phyloP scores from a whole-genome alignment of 1,140 invertebrate species.

The Neoseiulus cucumeris region DNA sequence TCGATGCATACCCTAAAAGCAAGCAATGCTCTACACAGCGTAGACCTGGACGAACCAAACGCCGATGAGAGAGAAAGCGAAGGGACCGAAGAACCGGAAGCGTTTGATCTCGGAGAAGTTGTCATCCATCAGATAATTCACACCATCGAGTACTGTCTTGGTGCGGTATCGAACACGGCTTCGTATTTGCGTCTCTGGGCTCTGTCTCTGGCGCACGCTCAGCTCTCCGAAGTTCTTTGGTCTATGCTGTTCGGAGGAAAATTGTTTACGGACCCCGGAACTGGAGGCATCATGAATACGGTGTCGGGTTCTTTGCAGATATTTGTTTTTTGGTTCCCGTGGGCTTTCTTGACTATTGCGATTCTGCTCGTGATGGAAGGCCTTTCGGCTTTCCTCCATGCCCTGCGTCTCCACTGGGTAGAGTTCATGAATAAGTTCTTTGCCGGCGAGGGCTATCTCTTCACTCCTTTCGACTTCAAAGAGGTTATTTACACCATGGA shows the following conservation, averaged over 20 bases:
- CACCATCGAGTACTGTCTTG: conserved; percentile 87
- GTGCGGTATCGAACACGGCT: conserved; percentile 82
- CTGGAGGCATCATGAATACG: neutral
- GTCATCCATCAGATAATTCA: conserved; percentile 83
- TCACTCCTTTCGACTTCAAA: conserved; percentile 25
- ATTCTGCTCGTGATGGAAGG: conserved; percentile 90
- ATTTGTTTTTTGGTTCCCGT: conserved; percentile 34
- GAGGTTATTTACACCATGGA: too few species aligned
- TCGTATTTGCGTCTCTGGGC: conserved; percentile 90
- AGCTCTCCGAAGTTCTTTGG: conserved; percentile 96
- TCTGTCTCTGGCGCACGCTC: conserved; percentile 73
- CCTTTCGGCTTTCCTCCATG: conserved; percentile 88
- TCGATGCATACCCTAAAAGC: neutral
- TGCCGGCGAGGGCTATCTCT: conserved; percentile 27
- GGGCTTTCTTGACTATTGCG: conserved; percentile 61
- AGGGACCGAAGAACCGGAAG: conserved; percentile 33
- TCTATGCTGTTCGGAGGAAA: conserved; percentile 47
- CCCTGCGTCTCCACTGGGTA: conserved; percentile 87
- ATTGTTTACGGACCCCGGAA: conserved; percentile 18
- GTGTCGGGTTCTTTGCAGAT: conserved; percentile 30
- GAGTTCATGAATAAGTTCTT: conserved; percentile 40
- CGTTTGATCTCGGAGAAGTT: conserved; percentile 65
- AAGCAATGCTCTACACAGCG: neutral
- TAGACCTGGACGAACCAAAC: neutral
- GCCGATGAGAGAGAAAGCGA: neutral